Evolutionary conservation across 1,140 invertebrate species (phyloP), one percentile per base, ranked within the genome.

Genomic region (Paracyclopina nana): DNA sequence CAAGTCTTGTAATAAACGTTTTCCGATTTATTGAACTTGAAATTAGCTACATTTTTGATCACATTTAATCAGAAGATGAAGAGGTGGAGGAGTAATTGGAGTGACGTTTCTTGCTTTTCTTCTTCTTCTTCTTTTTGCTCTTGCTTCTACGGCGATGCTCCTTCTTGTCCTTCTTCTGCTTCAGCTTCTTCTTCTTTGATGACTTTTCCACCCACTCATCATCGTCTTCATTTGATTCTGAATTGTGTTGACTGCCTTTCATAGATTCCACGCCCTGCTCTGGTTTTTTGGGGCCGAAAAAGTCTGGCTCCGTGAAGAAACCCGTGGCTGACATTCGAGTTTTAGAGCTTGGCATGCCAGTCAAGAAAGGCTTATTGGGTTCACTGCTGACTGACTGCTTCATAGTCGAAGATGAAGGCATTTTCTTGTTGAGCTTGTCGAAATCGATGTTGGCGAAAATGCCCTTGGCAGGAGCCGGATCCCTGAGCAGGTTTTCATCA

Each of bases 381-480:
- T 20, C 9, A 25, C 12, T 12, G 14, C 5, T 24, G 6, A 25
- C 18, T 14, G 38, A 24, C 3, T 4, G 4, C 16, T 20, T 4
- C 8, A 22, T 18, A 11, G 41, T 30, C 11, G 49, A 30, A 4
- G 40, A 18, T 44, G 25, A 8, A 3, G 16, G 4, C 5, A 20
- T 27, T 41, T 16, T 14, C 8, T 38, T 16, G 9, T 67, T 66
- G 45, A 63, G 64, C 62, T 66, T 71, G 54, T 77, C 73, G 11
- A 79, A 68, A 63, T 79, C 75, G 20, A 82, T 62, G 53, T 78
- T 75, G 0, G 77, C 77, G 58, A 82, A 82, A 46, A 81, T 78
- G 1, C 78, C 78, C 52, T 26, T 50, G 29, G 41, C 45, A 20
- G 22, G 31, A 16, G 16, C 41, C 53, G 11, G 43, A 45, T 26